These are phyloP conservation scores for Atta texana DNA, from an alignment of 1,140 invertebrate genomes.

Conservation along the genomic window DNA sequence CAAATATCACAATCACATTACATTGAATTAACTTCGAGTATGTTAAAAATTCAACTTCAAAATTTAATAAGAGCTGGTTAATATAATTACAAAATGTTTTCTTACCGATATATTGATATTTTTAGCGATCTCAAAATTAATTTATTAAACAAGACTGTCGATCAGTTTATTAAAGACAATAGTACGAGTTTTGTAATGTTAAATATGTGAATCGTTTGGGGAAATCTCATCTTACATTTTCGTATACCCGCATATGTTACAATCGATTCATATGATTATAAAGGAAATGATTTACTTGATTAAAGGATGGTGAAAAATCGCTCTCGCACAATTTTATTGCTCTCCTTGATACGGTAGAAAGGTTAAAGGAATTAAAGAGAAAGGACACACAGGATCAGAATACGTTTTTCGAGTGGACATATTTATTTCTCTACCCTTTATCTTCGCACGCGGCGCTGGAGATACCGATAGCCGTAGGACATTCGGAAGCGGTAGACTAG, in stretches of 20 bases:
- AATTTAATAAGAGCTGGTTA: too few relatives aligned
- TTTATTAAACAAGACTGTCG: too few relatives aligned
- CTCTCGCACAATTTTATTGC: slow-evolving; percentile 2
- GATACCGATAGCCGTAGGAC: slow-evolving; percentile 23
- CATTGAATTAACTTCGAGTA: too few relatives aligned
- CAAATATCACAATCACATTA: too few relatives aligned
- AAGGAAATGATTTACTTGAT: slow-evolving; percentile 29
- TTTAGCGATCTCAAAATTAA: not conserved
- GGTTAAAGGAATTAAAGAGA: slow-evolving; percentile 30
- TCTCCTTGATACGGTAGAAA: not conserved
- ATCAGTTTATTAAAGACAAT: not conserved
- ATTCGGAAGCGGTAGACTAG: slow-evolving; percentile 72
- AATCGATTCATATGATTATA: not conserved
- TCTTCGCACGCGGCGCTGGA: slow-evolving; percentile 35
- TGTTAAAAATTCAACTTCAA: too few relatives aligned
- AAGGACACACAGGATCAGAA: not conserved
- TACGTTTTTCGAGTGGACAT: slow-evolving; percentile 48
- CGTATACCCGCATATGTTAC: not conserved
- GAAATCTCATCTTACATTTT: not conserved
- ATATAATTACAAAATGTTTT: too few relatives aligned
- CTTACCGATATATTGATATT: not conserved
- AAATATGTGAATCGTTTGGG: not conserved
- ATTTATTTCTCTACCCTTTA: slow-evolving; percentile 61
- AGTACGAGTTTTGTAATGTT: not conserved
- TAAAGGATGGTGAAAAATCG: slow-evolving; percentile 1